Base-by-base conservation (phyloP, 2,113 vertebrate species). In the Laticauda colubrina region DNA sequence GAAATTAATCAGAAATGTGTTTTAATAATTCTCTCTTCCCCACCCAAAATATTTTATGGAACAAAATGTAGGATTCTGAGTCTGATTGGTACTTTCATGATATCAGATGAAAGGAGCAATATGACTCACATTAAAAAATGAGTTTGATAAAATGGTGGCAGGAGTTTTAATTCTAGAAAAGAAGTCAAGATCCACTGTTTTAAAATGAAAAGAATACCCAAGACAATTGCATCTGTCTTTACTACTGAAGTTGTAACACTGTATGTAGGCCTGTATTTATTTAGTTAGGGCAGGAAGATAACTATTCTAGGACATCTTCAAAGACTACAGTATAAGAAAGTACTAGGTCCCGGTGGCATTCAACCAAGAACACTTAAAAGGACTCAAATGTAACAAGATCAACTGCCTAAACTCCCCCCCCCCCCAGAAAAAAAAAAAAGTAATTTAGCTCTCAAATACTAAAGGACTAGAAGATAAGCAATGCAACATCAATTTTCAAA, bases 1-100 rank as follows among this genome's bases (percentile, higher is more conserved):
- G 51, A 94, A 91, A 64, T 14, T 14, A 24, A 59, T 94, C 89
- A 87, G 7, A 34, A 89, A 87, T 85, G 81, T 11, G 81, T 34
- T 34, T 54, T 20, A 45, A 1, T 2, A 24, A 15, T 69, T 86
- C 8, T n/a, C 45, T 61, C 24, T 34, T 61, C 23, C 26, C 14
- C 85, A 55, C 45, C 23, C 53, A 87, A 69, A 54, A 43, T 0
- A 3, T 45, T 90, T 3, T 4, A 59, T 24, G 5, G 2, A 21
- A 53, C 39, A 56, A n/a, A n/a, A 81, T 43, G 51, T 34, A 55
- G 93, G 39, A 86, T 59, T 55, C 12, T 23, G 14, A 85, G 69
- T 34, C 11, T 34, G 2, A 0, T 18, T 0, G n/a, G n/a, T 39
- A 75, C 2, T 34, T 75, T 20, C n/a, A 34, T 7, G n/a, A 14